phyloP scores from a whole-genome alignment of 1,140 invertebrate species.

The Diachasma alloeum region DNA sequence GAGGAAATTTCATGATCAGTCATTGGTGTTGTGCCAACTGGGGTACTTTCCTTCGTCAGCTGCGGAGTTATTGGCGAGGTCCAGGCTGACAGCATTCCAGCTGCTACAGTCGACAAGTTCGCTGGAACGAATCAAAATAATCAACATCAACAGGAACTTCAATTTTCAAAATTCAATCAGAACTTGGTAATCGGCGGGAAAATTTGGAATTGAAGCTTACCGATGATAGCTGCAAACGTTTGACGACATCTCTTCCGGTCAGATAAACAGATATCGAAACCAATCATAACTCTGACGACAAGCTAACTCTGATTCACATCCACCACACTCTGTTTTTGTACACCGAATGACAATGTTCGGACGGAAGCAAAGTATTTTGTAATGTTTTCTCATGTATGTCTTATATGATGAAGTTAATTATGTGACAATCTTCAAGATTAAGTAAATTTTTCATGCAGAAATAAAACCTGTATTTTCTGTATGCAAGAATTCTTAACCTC shows the following conservation, averaged over 20 bases:
- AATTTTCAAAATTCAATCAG: too few species aligned
- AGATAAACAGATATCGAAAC: not conserved
- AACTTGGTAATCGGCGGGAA: too few species aligned
- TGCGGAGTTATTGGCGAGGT: not conserved
- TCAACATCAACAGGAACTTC: too few species aligned
- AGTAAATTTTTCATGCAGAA: too few species aligned
- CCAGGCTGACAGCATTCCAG: not conserved
- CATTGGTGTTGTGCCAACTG: not conserved
- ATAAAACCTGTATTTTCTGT: too few species aligned
- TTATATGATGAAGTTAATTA: not conserved
- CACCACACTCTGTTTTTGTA: not conserved
- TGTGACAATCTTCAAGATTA: not conserved
- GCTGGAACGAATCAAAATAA: not conserved
- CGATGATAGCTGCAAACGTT: not conserved
- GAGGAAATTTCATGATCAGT: not conserved
- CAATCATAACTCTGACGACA: not conserved
- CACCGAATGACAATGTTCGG: not conserved
- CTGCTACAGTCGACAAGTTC: not conserved
- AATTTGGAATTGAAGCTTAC: not conserved
- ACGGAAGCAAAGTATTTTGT: not conserved
- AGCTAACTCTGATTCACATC: not conserved
- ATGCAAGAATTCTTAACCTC: too few species aligned
- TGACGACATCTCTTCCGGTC: not conserved
- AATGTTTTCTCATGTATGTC: not conserved
- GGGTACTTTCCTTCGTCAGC: not conserved